These are phyloP conservation scores for Tachina fera DNA, from an alignment of 2,888 invertebrate genomes.

Conservation along the genomic window DNA sequence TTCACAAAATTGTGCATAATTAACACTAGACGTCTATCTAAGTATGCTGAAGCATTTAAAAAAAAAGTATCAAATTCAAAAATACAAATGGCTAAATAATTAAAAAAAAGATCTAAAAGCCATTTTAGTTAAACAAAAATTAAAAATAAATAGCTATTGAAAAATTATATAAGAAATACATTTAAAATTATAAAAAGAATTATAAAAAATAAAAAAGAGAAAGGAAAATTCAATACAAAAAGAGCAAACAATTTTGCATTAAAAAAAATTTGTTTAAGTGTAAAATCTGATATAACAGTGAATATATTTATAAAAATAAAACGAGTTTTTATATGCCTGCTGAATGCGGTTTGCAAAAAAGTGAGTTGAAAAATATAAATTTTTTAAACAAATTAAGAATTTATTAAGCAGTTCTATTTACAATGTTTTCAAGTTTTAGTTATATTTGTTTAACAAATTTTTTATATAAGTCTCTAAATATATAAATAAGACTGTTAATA, in stretches of 20 bases:
- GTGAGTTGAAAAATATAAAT: constrained; percentile 3
- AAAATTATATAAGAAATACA: too few species aligned
- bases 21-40: constrained; percentile 63
- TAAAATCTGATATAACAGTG: background rate
- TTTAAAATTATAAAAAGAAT: too few species aligned
- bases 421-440: too few species aligned
- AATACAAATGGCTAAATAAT: background rate
- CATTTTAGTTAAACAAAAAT: background rate
- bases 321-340: background rate
- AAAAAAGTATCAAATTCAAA: constrained; percentile 16
- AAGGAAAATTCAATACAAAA: too few species aligned
- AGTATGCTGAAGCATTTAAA: constrained; percentile 3
- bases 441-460: too few species aligned
- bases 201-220: too few species aligned
- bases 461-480: too few species aligned
- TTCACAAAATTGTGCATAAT: constrained; percentile 73
- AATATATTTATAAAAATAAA: background rate
- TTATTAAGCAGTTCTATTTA: too few species aligned
- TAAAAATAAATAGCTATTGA: too few species aligned
- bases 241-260: too few species aligned
- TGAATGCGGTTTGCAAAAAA: background rate
- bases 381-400: too few species aligned
- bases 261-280: background rate
- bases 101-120: background rate
- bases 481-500: too few species aligned